A percentile compares a stretch with the other conserved stretches of the same genome.
These are phyloP conservation scores for Catagonus wagneri DNA, from an alignment of 2,113 vertebrate species.

Conservation along the genomic window DNA sequence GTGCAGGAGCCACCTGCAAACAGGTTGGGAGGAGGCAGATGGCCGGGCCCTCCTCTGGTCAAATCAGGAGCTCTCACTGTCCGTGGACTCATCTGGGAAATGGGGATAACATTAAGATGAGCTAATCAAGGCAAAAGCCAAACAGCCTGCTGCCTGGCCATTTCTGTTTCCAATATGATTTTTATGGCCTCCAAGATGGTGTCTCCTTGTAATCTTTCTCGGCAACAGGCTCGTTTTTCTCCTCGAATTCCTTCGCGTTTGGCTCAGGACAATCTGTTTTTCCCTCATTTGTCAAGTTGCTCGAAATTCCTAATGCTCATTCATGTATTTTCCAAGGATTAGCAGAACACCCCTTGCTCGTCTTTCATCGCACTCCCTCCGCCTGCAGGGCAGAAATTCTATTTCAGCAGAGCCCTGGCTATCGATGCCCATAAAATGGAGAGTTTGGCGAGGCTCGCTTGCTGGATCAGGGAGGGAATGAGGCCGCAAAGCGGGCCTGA, in stretches of 20 bases:
- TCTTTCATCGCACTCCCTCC: constrained; percentile 44
- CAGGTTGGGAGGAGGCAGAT: not conserved
- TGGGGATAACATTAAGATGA: constrained; percentile 69
- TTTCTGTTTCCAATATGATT: constrained; percentile 68
- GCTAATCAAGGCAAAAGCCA: constrained; percentile 14
- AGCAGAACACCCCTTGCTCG: not conserved
- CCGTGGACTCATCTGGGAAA: constrained; percentile 56
- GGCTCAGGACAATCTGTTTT: constrained; percentile 73
- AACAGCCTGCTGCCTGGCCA: constrained; percentile 28
- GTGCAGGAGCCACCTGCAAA: rapidly evolving
- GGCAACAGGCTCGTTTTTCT: constrained; percentile 34
- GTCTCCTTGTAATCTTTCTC: constrained; percentile 62
- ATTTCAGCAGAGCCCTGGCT: constrained; percentile 68
- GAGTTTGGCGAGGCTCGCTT: constrained; percentile 66
- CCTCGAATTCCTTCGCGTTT: constrained; percentile 61
- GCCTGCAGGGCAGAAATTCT: constrained; percentile 16
- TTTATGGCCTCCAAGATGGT: constrained; percentile 74
- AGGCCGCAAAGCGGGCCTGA: constrained; percentile 64
- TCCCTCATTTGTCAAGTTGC: constrained; percentile 71
- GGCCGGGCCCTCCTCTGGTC: not conserved
- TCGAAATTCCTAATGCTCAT: constrained; percentile 69
- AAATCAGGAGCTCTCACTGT: not conserved
- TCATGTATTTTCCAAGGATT: constrained; percentile 68
- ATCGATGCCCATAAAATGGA: constrained; percentile 60
- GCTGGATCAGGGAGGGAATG: constrained; percentile 73